Conservation (phyloP, 2,797 vertebrate species). For the Falco concolor region DNA sequence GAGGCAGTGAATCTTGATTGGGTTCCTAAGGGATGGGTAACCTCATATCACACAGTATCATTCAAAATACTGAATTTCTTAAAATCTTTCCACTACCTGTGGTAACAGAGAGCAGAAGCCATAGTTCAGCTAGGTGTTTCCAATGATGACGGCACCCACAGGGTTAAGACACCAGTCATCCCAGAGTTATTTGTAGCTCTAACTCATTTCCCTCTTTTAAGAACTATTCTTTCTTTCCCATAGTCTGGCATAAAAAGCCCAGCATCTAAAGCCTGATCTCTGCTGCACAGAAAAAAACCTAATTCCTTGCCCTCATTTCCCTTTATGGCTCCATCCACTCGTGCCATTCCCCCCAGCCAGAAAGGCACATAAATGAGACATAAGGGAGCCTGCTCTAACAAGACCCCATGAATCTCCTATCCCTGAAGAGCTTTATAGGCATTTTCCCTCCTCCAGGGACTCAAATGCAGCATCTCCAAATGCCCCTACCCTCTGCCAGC, state of each 20-base stretch:
- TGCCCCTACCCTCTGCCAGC: constrained; percentile 59
- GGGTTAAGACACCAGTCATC: not conserved
- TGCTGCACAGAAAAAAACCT: not conserved
- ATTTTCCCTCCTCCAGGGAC: constrained; percentile 30
- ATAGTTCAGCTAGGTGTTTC: not conserved
- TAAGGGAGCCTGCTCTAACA: not conserved
- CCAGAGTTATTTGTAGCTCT: not conserved
- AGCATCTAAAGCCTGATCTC: not conserved
- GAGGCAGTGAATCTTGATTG: not conserved
- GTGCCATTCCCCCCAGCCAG: not conserved
- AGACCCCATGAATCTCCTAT: constrained; percentile 8
- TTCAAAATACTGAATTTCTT: not conserved
- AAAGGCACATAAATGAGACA: constrained; percentile 9
- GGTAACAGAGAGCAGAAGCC: not conserved
- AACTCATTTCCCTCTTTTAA: not conserved
- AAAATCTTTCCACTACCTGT: not conserved
- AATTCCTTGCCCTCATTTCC: not conserved
- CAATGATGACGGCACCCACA: not conserved
- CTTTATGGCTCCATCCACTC: not conserved
- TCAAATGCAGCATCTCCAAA: constrained; percentile 30
- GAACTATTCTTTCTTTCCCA: not conserved
- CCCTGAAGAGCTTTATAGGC: constrained; percentile 17
- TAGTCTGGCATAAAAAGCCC: not conserved
- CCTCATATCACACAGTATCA: not conserved
- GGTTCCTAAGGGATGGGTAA: not conserved